Evolutionary conservation across 2,888 invertebrate species (phyloP).

Genomic region (Buathra laborator): DNA sequence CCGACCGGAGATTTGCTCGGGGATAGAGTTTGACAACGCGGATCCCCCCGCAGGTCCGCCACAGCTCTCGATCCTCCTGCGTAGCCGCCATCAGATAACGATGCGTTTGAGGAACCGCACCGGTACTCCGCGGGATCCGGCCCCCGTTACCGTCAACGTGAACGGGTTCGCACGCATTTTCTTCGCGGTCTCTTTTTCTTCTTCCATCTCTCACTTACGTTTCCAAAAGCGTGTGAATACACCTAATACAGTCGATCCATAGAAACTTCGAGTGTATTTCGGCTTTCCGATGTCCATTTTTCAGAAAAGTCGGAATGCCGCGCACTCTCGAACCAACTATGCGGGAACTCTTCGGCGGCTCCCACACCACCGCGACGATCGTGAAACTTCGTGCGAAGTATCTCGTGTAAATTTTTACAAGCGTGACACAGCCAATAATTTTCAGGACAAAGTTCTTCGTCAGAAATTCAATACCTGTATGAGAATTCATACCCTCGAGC

Average conservation of each 20-base stretch:
- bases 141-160: slow-evolving; percentile 45
- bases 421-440: slow-evolving; percentile 44
- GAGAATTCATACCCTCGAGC: slow-evolving; percentile 18
- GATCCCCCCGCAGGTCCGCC: slow-evolving; percentile 73
- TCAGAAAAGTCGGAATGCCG: not conserved
- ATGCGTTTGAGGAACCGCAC: slow-evolving; percentile 74
- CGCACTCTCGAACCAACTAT: no score
- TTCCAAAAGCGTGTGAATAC: slow-evolving; percentile 54
- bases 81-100: slow-evolving; percentile 71
- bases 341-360: no score
- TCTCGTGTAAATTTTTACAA: no score
- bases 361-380: no score
- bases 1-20: slow-evolving; percentile 78
- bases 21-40: slow-evolving; percentile 84
- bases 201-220: slow-evolving; percentile 25
- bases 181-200: slow-evolving; percentile 68
- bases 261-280: not conserved
- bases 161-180: slow-evolving; percentile 79
- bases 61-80: slow-evolving; percentile 61
- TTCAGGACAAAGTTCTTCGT: slow-evolving; percentile 38
- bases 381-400: no score
- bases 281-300: not conserved
- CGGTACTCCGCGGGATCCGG: slow-evolving; percentile 61
- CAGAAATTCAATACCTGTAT: slow-evolving; percentile 48
- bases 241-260: slow-evolving; percentile 26